Evolutionary conservation across 2,888 invertebrate genomes (phyloP).

Genomic region (Orthonychiurus folsomi): DNA sequence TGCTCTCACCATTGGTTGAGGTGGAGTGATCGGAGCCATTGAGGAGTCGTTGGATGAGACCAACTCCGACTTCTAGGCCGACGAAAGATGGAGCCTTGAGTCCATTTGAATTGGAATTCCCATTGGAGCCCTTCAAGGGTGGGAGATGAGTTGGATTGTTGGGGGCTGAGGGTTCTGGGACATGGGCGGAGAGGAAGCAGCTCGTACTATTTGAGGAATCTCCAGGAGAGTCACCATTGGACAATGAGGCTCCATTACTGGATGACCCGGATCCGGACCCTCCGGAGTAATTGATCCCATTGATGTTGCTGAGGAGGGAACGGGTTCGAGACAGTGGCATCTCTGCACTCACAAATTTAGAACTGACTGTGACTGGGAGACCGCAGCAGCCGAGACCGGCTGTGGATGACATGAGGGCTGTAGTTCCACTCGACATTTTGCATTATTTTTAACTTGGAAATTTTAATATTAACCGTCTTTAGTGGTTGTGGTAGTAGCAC

Average conservation of each 20-base stretch:
- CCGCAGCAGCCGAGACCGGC: conserved; percentile 29
- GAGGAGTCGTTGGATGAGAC: conserved; percentile 36
- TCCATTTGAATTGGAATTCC: conserved; percentile 17
- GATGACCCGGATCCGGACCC: conserved; percentile 25
- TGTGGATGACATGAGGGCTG: conserved; percentile 37
- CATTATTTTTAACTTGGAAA: background rate
- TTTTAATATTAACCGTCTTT: background rate
- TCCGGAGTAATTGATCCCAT: conserved; percentile 41
- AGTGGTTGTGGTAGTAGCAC: too few relatives aligned
- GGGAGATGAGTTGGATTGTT: conserved; percentile 38
- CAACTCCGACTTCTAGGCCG: conserved; percentile 38
- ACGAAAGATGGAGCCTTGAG: conserved; percentile 22
- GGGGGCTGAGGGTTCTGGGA: conserved; percentile 14
- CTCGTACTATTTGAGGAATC: conserved; percentile 32
- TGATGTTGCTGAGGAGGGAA: conserved; percentile 45
- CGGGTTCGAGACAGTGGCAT: conserved; percentile 47
- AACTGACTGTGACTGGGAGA: background rate
- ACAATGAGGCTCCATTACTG: conserved; percentile 16
- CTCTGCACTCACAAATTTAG: conserved; percentile 32
- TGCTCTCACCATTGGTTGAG: conserved; percentile 17
- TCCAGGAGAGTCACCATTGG: conserved; percentile 23
- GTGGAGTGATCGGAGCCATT: conserved; percentile 28
- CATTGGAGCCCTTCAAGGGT: conserved; percentile 35
- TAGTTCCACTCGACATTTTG: conserved; percentile 40
- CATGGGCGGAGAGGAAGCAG: conserved; percentile 34